Conservation (phyloP, 2,113 vertebrate species). For the Sclerurus mexicanus region DNA sequence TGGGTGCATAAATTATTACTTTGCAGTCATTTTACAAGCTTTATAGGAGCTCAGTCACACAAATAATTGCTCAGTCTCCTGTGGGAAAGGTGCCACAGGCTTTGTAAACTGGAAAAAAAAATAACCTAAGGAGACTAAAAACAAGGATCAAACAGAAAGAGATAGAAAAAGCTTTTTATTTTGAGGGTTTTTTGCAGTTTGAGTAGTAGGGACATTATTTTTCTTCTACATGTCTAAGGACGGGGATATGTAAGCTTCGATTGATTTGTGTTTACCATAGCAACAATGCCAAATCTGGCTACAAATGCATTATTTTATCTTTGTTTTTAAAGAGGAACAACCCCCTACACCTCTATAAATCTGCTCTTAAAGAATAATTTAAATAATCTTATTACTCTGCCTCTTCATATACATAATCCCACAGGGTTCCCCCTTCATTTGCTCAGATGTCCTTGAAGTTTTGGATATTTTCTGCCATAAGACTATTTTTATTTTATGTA, state of each 20-base stretch:
- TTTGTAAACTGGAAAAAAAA: not conserved
- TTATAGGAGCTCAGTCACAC: not conserved
- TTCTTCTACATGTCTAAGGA: not conserved
- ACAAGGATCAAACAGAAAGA: not conserved
- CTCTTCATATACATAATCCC: not conserved
- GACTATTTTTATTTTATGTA: not conserved
- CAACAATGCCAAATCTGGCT: not conserved
- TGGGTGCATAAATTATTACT: not conserved
- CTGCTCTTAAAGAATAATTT: not conserved
- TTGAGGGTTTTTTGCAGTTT: not conserved
- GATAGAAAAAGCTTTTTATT: not conserved
- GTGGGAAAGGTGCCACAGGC: not conserved
- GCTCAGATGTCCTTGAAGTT: not conserved
- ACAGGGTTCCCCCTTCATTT: not conserved
- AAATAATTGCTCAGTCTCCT: not conserved
- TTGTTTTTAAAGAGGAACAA: not conserved
- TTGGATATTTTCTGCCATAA: not conserved
- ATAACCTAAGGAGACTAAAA: not conserved
- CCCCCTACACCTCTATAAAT: not conserved
- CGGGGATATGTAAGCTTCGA: not conserved
- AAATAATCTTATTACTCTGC: not conserved
- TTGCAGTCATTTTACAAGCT: not conserved
- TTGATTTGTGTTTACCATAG: not conserved
- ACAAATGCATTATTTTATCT: not conserved
- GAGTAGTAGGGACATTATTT: not conserved